Percentiles rank a stretch among this genome's conserved stretches.
Evolutionary conservation across 2,113 vertebrate species (phyloP).

Genomic region (Siniperca knerii): DNA sequence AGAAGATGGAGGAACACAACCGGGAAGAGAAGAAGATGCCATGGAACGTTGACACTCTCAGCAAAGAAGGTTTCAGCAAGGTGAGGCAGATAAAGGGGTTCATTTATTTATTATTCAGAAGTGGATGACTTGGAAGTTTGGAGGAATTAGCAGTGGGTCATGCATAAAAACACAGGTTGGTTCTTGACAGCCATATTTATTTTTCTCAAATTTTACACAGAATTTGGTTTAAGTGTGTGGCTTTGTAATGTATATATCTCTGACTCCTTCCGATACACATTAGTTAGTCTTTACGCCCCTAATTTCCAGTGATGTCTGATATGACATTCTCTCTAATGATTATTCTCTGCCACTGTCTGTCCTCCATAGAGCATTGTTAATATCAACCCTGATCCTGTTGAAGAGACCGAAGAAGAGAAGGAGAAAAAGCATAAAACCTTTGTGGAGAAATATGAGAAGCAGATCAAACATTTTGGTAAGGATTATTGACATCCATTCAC

Average conservation of each 20-base stretch:
- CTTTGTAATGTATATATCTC: not conserved
- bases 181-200: too few species aligned
- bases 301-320: not conserved
- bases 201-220: not conserved
- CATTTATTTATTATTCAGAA: not conserved
- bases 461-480: slow-evolving; percentile 95
- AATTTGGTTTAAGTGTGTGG: not conserved
- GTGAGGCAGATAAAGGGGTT: slow-evolving; percentile 71
- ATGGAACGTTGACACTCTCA: slow-evolving; percentile 96
- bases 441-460: slow-evolving; percentile 93
- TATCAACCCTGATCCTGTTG: slow-evolving; percentile 80
- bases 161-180: not conserved
- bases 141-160: not conserved
- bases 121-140: not conserved
- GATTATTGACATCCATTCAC: not conserved
- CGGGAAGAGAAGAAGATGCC: slow-evolving; percentile 95
- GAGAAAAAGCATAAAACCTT: slow-evolving; percentile 95
- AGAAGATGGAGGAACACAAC: slow-evolving; percentile 86
- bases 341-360: slow-evolving; percentile 5
- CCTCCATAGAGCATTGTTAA: slow-evolving; percentile 90
- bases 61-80: slow-evolving; percentile 97
- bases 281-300: not conserved
- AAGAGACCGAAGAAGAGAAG: slow-evolving; percentile 92
- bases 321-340: not conserved
- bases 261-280: not conserved